phyloP scores from a whole-genome alignment of 2,888 invertebrate species.

The Erebia epiphron region DNA sequence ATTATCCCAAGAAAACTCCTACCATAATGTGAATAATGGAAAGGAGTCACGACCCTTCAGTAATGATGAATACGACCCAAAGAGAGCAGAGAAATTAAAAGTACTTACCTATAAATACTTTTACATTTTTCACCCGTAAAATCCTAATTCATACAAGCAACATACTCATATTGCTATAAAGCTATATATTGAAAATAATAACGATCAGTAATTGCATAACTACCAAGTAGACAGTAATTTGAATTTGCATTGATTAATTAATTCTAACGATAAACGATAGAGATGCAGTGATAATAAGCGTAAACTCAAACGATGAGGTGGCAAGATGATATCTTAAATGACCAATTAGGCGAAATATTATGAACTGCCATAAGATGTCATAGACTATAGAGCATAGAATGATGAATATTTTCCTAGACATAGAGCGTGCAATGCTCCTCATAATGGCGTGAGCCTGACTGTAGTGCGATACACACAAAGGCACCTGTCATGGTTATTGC shows the following conservation, averaged over 20 bases:
- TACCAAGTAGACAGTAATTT: slow-evolving; percentile 8
- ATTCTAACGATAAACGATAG: slow-evolving; percentile 16
- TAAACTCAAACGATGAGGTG: slow-evolving; percentile 10
- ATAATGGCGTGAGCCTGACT: no score
- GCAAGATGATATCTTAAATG: slow-evolving; percentile 33
- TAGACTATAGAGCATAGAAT: neutral
- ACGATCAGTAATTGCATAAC: slow-evolving; percentile 17
- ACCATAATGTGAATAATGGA: no score
- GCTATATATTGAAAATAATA: no score
- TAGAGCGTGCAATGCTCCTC: neutral
- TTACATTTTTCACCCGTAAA: neutral
- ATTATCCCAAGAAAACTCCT: no score
- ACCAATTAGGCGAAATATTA: slow-evolving; percentile 37
- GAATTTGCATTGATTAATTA: slow-evolving; percentile 16
- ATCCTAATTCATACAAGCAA: neutral
- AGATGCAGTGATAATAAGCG: slow-evolving; percentile 12
- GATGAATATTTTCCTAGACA: neutral
- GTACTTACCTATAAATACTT: no score
- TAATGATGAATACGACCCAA: no score
- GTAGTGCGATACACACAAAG: no score
- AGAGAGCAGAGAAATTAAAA: no score
- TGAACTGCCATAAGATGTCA: slow-evolving; percentile 36
- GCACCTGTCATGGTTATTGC: no score
- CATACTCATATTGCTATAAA: slow-evolving; percentile 7
- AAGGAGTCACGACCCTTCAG: no score